Percentiles rank a stretch among this genome's conserved stretches.
Conservation (phyloP, 2,888 invertebrate genomes). For the Meta bourneti region DNA sequence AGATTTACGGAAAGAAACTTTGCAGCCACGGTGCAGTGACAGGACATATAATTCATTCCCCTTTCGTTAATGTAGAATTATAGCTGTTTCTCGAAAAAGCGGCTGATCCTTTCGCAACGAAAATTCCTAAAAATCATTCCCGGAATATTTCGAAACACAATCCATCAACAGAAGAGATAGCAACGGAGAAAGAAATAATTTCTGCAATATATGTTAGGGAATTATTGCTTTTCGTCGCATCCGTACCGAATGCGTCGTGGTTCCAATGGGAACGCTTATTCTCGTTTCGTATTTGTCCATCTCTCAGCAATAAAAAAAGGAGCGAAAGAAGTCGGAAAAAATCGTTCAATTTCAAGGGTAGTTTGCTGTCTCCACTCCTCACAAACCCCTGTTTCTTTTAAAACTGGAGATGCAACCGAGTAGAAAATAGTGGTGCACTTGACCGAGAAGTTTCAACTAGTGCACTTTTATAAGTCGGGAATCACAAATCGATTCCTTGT, state of each 20-base stretch:
- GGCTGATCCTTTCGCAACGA: conserved; percentile 3
- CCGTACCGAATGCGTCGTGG: not conserved
- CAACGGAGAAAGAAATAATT: not conserved
- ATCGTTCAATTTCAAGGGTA: conserved; percentile 39
- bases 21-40: conserved; percentile 30
- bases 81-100: conserved; percentile 12
- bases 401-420: not conserved
- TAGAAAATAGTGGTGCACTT: conserved; percentile 37
- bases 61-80: conserved; percentile 67
- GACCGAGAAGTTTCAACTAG: not conserved
- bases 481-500: too few species aligned
- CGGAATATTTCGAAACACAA: not conserved
- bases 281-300: conserved; percentile 13
- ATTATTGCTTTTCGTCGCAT: conserved; percentile 24
- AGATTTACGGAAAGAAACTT: conserved; percentile 42
- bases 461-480: not conserved
- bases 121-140: conserved; percentile 41
- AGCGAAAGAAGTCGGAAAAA: not conserved
- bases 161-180: not conserved
- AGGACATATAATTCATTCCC: conserved; percentile 54
- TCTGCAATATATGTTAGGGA: not conserved
- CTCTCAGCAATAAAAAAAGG: not conserved
- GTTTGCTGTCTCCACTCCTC: conserved; percentile 15
- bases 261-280: not conserved
- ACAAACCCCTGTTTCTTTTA: not conserved